A percentile compares a stretch with the other conserved stretches of the same genome.
phyloP scores from a whole-genome alignment of 2,797 vertebrate species.

The Lithobates pipiens region DNA sequence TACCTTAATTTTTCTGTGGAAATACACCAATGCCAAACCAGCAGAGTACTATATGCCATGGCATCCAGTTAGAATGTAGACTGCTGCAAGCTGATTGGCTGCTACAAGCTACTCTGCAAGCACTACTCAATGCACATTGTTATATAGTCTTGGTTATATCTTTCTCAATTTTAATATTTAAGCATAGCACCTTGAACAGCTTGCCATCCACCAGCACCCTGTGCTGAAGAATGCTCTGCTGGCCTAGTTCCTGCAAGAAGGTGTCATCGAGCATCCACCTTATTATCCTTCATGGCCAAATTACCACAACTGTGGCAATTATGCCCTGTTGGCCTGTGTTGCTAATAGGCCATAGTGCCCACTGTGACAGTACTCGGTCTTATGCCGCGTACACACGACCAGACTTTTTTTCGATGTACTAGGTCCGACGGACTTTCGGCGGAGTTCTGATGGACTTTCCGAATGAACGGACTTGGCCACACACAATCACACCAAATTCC shows the following conservation, averaged over 20 bases:
- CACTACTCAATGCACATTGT: neutral
- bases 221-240: constrained; percentile 25
- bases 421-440: no score
- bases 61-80: no score
- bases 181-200: constrained; percentile 38
- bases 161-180: neutral
- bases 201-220: constrained; percentile 16
- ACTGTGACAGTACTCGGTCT: neutral
- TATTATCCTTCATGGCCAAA: neutral
- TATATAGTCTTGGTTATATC: neutral
- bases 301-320: neutral
- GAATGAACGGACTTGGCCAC: no score
- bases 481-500: no score
- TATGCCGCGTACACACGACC: no score
- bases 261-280: neutral
- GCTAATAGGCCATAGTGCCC: neutral
- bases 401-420: no score
- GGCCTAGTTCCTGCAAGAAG: constrained; percentile 18
- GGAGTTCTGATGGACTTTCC: no score
- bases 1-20: neutral
- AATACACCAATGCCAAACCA: neutral
- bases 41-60: neutral
- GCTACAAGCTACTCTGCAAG: neutral
- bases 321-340: neutral
- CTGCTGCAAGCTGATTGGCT: neutral